A percentile compares a stretch with the other conserved stretches of the same genome.
phyloP scores from a whole-genome alignment of 2,888 invertebrate species.

The Flexamia atlantica region DNA sequence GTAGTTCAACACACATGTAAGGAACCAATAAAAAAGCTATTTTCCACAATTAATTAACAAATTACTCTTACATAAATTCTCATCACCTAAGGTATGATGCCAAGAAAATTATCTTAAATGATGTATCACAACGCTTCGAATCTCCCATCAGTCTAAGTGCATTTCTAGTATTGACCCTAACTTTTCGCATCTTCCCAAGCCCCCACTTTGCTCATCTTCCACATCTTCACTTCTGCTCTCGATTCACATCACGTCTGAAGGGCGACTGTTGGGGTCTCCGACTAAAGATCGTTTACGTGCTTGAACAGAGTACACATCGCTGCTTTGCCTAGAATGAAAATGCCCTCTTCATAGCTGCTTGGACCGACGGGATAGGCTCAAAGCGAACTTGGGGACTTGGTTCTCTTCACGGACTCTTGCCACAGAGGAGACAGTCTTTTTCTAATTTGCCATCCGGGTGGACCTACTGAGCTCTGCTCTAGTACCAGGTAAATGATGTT shows the following conservation, averaged over 20 bases:
- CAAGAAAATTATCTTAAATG: no score
- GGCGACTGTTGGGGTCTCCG: background rate
- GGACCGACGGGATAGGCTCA: background rate
- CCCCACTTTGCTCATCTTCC: no score
- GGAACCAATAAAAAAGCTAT: no score
- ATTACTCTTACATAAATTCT: no score
- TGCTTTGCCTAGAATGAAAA: background rate
- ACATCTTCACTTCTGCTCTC: background rate
- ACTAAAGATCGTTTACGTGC: background rate
- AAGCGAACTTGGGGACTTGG: background rate
- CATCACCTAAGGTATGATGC: no score
- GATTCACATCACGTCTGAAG: background rate
- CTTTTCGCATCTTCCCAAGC: no score
- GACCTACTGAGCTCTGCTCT: background rate
- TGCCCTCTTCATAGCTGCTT: background rate
- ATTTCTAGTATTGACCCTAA: no score
- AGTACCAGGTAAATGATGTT: constrained; percentile 18
- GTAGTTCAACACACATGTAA: no score
- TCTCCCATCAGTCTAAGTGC: no score
- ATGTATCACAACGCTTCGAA: no score
- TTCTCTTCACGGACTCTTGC: background rate
- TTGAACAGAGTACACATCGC: background rate
- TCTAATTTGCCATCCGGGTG: background rate
- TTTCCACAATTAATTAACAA: no score
- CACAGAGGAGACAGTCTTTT: background rate